Base-by-base conservation (phyloP, 1,140 invertebrate genomes). In the Mycetomoellerius zeteki region DNA sequence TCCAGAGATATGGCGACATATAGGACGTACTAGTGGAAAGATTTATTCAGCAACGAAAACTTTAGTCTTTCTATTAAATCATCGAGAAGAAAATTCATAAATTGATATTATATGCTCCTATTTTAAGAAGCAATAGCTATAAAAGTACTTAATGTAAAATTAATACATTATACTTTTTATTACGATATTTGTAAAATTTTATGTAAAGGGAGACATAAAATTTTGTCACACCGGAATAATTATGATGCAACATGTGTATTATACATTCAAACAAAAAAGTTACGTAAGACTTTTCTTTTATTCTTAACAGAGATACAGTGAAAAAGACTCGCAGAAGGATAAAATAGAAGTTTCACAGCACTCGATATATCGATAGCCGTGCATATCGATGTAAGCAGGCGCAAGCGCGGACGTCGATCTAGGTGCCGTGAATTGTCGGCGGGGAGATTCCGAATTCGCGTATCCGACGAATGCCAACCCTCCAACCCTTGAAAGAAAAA, bases 361-460 rank as follows among this genome's bases (percentile, higher is more conserved):
- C 3, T 52, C 62, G 73, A 80, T 88, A 60, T 60, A 89, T 89
- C 85, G 69, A 86, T 73, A 27, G 8, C 8, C 14, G 58, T 24
- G 30, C 21, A 16, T 50, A 77, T 85, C 71, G 33, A 43, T 65
- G 30, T 56, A 54, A 54, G 6, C 52, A 19, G 21, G 37, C 62
- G 84, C 75, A 78, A 80, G 73, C 78, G 56, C 52, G 33, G 21
- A 21, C 54, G 37, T 69, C 77, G 37, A 62, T 62, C 47, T 37
- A 30, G 24, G 50, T 62, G 27, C 19, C 37, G 52, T 50, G 86
- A 67, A 75, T 77, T 54, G 19, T 67, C 52, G n/a, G 37, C 37
- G 65, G 43, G 72, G 58, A 76, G 75, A 86, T 85, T 82, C 52
- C 76, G 85, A 85, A 88, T 90, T 24, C 75, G 37, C 50, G 62